Evolutionary conservation across 2,888 invertebrate species (phyloP).

Genomic region (Adineta ricciae): DNA sequence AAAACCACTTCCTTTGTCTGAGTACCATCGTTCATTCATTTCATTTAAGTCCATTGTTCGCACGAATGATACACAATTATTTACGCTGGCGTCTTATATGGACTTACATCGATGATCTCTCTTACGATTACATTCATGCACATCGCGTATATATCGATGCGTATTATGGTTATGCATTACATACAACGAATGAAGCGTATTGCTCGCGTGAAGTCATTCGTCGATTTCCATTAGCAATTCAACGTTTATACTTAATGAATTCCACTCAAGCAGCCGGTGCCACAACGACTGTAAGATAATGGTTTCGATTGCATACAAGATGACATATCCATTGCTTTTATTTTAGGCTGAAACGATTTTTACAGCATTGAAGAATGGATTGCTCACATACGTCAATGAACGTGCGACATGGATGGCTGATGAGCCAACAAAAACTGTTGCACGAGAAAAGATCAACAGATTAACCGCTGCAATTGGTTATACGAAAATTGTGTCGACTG

Average conservation of each 20-base stretch:
- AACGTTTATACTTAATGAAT: not conserved
- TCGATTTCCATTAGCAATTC: not conserved
- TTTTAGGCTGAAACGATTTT: not conserved
- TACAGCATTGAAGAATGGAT: not conserved
- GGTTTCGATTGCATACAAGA: not conserved
- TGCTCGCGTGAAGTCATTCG: not conserved
- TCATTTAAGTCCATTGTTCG: not conserved
- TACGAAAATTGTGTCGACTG: not conserved
- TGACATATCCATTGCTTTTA: not conserved
- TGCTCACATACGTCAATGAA: not conserved
- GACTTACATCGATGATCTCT: not conserved
- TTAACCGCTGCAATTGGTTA: not conserved
- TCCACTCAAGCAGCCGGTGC: not conserved
- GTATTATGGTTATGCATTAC: not conserved
- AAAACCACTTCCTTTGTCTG: not conserved
- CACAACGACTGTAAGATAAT: not conserved
- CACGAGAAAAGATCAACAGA: conserved; percentile 40
- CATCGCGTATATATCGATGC: not conserved
- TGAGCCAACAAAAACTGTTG: conserved; percentile 37
- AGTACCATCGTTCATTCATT: not conserved
- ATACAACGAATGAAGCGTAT: not conserved
- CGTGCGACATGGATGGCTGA: conserved; percentile 39
- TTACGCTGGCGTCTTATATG: not conserved
- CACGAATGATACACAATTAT: not conserved
- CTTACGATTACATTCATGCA: not conserved